Conservation (phyloP, 2,888 invertebrate genomes). For the Neria commutata region DNA sequence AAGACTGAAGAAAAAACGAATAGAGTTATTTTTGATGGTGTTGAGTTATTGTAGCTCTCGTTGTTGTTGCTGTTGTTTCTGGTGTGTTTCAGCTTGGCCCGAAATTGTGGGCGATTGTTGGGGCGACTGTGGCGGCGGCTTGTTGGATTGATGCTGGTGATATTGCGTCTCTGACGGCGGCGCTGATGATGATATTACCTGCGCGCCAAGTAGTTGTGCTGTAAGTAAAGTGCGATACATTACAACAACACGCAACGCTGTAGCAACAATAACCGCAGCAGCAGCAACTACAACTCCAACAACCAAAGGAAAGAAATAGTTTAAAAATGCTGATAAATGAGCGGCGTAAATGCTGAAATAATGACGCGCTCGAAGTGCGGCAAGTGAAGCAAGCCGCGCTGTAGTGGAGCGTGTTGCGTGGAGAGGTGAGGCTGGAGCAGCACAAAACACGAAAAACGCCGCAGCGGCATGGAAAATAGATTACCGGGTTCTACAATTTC, state of each 20-base stretch:
- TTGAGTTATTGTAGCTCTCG: not conserved
- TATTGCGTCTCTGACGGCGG: not conserved
- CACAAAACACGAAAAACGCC: conserved; percentile 1
- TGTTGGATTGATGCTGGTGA: not conserved
- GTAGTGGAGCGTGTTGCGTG: no score
- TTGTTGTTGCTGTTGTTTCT: not conserved
- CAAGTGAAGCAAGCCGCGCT: no score
- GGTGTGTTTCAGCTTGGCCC: not conserved
- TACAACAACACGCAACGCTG: no score
- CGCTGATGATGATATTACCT: conserved; percentile 27
- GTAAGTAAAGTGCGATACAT: conserved; percentile 18
- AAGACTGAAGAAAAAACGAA: conserved; percentile 6
- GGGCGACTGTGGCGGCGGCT: no score
- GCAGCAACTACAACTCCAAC: not conserved
- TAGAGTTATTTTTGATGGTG: conserved; percentile 11
- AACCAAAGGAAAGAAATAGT: conserved; percentile 6
- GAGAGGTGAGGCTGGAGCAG: not conserved
- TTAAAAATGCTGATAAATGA: conserved; percentile 41
- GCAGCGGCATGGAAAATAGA: conserved; percentile 29
- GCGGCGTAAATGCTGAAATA: conserved; percentile 38
- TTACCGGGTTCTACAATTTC: conserved; percentile 32
- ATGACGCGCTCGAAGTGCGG: no score
- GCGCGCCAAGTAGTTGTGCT: conserved; percentile 22
- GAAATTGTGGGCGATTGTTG: conserved; percentile 24
- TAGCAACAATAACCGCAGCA: conserved; percentile 6